Conservation (phyloP, 2,113 vertebrate species). For the Laticauda colubrina region DNA sequence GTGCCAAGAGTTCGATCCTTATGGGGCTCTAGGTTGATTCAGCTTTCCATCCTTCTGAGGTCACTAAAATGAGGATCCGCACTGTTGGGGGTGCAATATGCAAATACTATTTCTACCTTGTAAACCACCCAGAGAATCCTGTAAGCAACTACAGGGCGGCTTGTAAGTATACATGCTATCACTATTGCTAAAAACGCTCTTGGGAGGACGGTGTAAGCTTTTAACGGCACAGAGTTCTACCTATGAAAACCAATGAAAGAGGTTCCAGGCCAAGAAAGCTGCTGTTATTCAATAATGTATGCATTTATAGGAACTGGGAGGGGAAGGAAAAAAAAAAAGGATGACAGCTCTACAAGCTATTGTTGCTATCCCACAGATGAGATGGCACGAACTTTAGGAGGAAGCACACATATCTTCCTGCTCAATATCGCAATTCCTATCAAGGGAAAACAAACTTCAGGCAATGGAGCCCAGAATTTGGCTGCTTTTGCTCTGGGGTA, state of each 20-base stretch:
- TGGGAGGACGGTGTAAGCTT: neutral
- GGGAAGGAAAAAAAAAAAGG: too few species aligned
- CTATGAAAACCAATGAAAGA: neutral
- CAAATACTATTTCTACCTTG: neutral
- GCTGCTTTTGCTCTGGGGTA: neutral
- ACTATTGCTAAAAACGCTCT: neutral
- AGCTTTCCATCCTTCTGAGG: neutral
- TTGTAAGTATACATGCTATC: neutral
- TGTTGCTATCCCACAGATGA: neutral
- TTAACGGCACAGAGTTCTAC: neutral
- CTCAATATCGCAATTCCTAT: neutral
- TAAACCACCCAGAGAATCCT: neutral
- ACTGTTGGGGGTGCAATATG: neutral
- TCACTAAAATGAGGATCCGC: neutral
- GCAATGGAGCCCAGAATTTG: neutral
- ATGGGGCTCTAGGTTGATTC: neutral
- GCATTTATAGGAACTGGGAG: neutral
- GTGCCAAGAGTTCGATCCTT: neutral
- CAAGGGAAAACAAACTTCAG: neutral
- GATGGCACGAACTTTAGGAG: neutral
- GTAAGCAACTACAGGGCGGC: neutral
- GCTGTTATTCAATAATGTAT: too few species aligned
- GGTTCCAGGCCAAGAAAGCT: neutral
- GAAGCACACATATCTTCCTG: neutral
- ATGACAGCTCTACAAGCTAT: neutral